Evolutionary conservation across 1,140 invertebrate species (phyloP), one percentile per base, ranked within the genome.

Genomic region (Eufriesea mexicana): DNA sequence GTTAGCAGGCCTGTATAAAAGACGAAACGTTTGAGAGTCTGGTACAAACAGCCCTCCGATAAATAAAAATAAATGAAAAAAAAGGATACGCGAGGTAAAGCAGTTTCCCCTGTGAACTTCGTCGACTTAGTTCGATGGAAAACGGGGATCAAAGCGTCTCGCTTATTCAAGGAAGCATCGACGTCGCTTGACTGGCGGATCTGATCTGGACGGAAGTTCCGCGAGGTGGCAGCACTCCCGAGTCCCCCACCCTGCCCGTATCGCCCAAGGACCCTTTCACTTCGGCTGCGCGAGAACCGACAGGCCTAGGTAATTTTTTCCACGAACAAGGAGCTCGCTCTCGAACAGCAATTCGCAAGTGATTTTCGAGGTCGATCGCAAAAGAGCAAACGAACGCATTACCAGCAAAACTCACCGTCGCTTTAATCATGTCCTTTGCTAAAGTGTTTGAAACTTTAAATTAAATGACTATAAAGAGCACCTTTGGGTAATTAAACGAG

Each of bases 371-470:
- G n/a, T n/a, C 42, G 61, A 25, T 57, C 35, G 35, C 35, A 4
- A 35, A 18, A 25, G 12, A 49, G 6, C 61, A 51, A 42, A 35
- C 49, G 62, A 25, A 49, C 35, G 18, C 23, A 28, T 73, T 35
- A 28, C 23, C 14, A n/a, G 55, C 8, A 18, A 35, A 73, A 73
- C 57, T 49, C 16, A 18, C 2, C 18, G n/a, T 8, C 23, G 54
- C 47, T 73, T 79, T 80, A 80, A 73, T 80, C 57, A 42, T 73
- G 70, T 62, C 47, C 57, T 73, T 73, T 72, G 20, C 28, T n/a
- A 10, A 28, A 45, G 8, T 12, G 78, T 73, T 80, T 25, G 23
- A 80, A 73, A 79, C 77, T 79, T 79, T 72, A 61, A 79, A 79
- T 79, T 72, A 51, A 72, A 79, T 70, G 20, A 49, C 67, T n/a